A percentile compares a stretch with the other conserved stretches of the same genome.
phyloP scores from a whole-genome alignment of 2,888 invertebrate genomes.

The Boloria euphrosyne region DNA sequence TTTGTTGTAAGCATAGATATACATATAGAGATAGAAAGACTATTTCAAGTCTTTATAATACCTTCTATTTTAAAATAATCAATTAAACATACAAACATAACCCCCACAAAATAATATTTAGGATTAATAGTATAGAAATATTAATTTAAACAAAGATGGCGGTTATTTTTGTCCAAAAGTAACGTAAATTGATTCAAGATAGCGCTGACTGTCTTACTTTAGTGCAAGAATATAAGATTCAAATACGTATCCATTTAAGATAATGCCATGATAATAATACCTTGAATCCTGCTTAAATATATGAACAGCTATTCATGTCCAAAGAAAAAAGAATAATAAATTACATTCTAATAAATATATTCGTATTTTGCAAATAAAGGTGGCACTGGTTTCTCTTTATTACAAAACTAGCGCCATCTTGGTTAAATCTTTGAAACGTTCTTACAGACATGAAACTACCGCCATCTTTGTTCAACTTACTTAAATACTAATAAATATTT shows the following conservation, averaged over 20 bases:
- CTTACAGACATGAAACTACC: background rate
- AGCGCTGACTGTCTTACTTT: too few relatives aligned
- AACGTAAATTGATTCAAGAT: conserved; percentile 1
- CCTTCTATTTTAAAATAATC: background rate
- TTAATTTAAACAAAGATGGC: conserved; percentile 12
- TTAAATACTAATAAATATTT: conserved; percentile 5
- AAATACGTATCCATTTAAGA: too few relatives aligned
- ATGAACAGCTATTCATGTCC: too few relatives aligned
- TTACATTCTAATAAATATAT: too few relatives aligned
- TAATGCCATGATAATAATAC: too few relatives aligned
- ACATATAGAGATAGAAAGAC: background rate
- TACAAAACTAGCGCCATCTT: conserved; percentile 9
- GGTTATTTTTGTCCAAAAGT: background rate
- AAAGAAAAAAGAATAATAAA: too few relatives aligned
- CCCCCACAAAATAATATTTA: conserved; percentile 5
- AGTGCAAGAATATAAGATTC: too few relatives aligned
- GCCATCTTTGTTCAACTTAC: conserved; percentile 13
- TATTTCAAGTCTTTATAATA: too few relatives aligned
- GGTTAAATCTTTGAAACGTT: background rate
- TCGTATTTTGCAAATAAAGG: too few relatives aligned
- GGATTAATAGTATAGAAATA: conserved; percentile 8
- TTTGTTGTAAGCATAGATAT: background rate
- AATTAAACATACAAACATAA: conserved; percentile 4
- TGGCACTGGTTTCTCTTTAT: background rate
- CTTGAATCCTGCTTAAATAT: too few relatives aligned